Percentiles rank a stretch among this genome's conserved stretches.
These are phyloP conservation scores for Zaprionus vittiger DNA, from an alignment of 1,140 invertebrate species.

Conservation along the genomic window DNA sequence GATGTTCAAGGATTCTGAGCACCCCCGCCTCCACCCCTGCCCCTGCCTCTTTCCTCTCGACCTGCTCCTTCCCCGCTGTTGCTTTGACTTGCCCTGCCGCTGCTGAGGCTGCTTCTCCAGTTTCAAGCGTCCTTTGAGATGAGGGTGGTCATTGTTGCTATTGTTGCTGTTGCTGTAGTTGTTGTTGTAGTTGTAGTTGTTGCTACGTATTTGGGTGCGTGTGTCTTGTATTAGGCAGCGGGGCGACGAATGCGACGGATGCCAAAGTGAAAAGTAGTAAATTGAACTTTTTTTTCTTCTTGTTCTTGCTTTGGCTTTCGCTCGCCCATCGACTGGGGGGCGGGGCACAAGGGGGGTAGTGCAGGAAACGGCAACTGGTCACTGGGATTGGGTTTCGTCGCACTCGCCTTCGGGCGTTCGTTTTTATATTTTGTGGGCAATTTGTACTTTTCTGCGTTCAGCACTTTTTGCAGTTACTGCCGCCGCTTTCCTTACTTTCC, in stretches of 20 bases:
- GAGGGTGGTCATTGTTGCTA: slow-evolving; percentile 50
- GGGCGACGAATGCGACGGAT: slow-evolving; percentile 51
- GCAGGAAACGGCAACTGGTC: slow-evolving; percentile 5
- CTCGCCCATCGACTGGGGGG: slow-evolving; percentile 35
- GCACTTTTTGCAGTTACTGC: slow-evolving; percentile 73
- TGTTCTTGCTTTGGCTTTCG: slow-evolving; percentile 39
- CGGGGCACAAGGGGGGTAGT: not conserved
- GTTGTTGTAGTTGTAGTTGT: slow-evolving; percentile 21
- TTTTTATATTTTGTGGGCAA: slow-evolving; percentile 81
- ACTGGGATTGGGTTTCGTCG: slow-evolving; percentile 36
- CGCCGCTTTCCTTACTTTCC: slow-evolving; percentile 69
- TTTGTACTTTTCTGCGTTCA: slow-evolving; percentile 82
- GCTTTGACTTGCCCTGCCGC: slow-evolving; percentile 5
- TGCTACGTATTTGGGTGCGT: slow-evolving; percentile 40
- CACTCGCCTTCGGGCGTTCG: slow-evolving; percentile 26
- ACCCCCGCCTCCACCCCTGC: slow-evolving; percentile 16
- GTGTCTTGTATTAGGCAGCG: slow-evolving; percentile 52
- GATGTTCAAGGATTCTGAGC: slow-evolving; percentile 29
- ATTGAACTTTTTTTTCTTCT: slow-evolving; percentile 77
- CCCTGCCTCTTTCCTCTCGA: not conserved
- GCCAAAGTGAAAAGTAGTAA: slow-evolving; percentile 83
- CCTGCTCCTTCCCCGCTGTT: slow-evolving; percentile 14
- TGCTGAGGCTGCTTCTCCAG: slow-evolving; percentile 60
- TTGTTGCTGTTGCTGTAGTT: slow-evolving; percentile 9
- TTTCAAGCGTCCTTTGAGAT: slow-evolving; percentile 63